These are phyloP conservation scores for Coptodon bakossiorum DNA, from an alignment of 2,113 vertebrate species.

Conservation along the genomic window DNA sequence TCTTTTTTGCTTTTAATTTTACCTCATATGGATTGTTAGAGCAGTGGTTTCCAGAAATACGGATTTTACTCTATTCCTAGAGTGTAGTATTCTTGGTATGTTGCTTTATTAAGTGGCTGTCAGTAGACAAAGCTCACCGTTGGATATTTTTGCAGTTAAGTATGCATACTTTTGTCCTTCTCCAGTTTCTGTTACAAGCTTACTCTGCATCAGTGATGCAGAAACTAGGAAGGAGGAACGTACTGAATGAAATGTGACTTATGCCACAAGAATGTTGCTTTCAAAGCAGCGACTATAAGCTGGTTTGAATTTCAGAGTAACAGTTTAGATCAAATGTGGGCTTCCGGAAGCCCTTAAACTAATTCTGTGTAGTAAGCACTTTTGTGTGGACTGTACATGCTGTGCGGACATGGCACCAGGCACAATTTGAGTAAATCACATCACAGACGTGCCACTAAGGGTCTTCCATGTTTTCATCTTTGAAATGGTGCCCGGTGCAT, in stretches of 20 bases:
- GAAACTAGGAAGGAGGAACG: not conserved
- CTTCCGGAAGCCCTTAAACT: not conserved
- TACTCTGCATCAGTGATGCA: not conserved
- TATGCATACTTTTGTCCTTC: not conserved
- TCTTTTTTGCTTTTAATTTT: not conserved
- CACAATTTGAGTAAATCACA: constrained; percentile 23
- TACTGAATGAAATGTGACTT: not conserved
- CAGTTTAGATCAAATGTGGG: not conserved
- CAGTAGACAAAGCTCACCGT: not conserved
- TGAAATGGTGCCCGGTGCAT: constrained; percentile 39
- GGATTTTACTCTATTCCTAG: not conserved
- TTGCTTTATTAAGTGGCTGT: not conserved
- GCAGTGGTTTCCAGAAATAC: not conserved
- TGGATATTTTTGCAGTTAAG: not conserved
- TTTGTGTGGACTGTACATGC: not conserved
- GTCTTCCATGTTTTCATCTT: constrained; percentile 28
- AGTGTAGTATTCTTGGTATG: constrained; percentile 13
- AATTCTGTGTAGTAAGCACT: not conserved
- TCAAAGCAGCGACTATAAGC: not conserved
- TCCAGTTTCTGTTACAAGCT: not conserved
- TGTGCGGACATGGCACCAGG: constrained; percentile 25
- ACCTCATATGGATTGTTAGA: not conserved
- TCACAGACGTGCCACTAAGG: constrained; percentile 24
- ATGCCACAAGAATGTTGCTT: not conserved
- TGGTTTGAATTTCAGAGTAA: not conserved